These are phyloP conservation scores for Endotricha flammealis DNA, from an alignment of 2,888 invertebrate species.

Conservation along the genomic window DNA sequence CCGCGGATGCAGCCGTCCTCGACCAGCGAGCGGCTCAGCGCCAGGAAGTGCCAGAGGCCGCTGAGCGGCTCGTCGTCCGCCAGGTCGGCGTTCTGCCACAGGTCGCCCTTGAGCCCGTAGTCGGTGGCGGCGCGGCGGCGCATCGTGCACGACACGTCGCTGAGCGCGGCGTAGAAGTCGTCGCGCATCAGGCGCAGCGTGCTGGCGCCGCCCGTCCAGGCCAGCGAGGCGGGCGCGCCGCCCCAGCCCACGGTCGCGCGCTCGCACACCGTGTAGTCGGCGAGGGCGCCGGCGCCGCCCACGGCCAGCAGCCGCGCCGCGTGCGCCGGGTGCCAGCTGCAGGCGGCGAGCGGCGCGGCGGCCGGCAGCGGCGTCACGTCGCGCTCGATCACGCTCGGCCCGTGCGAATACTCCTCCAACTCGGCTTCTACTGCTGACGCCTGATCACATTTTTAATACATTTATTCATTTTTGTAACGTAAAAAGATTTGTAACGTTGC, in stretches of 20 bases:
- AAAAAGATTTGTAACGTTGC: too few species aligned
- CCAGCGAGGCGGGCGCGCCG: constrained; percentile 80
- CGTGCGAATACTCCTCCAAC: constrained; percentile 36
- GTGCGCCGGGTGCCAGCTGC: constrained; percentile 92
- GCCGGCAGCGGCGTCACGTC: constrained; percentile 56
- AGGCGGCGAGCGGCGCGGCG: constrained; percentile 74
- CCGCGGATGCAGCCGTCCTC: constrained; percentile 81
- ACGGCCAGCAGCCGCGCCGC: constrained; percentile 87
- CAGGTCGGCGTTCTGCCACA: constrained; percentile 88
- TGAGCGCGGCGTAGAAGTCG: constrained; percentile 69
- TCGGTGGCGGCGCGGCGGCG: constrained; percentile 83
- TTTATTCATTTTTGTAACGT: too few species aligned
- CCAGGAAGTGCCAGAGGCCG: constrained; percentile 91
- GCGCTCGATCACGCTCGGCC: constrained; percentile 46
- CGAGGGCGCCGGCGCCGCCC: constrained; percentile 77
- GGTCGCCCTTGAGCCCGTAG: constrained; percentile 90
- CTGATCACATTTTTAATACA: too few species aligned
- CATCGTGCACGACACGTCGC: constrained; percentile 86
- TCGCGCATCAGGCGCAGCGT: constrained; percentile 63
- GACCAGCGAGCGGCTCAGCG: constrained; percentile 82
- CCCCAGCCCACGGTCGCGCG: constrained; percentile 91
- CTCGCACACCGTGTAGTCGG: constrained; percentile 88
- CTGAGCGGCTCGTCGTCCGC: constrained; percentile 86
- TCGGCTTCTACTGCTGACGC: constrained; percentile 45
- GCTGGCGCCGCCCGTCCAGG: constrained; percentile 82